These are phyloP conservation scores for Proteles cristata DNA, from an alignment of 2,113 vertebrate genomes.

Conservation along the genomic window DNA sequence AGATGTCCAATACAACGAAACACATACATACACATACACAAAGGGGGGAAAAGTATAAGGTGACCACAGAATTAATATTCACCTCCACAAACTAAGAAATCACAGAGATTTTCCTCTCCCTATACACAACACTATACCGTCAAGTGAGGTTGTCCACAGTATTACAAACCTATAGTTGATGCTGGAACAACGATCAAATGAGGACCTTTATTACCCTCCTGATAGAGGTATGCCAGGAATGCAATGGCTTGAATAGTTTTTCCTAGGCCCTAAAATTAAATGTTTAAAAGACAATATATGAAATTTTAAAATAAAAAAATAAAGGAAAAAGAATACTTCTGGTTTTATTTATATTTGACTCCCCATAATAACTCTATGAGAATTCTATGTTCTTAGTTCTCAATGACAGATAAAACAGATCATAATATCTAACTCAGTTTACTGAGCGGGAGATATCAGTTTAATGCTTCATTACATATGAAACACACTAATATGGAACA, in stretches of 20 bases:
- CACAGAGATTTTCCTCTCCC: background rate
- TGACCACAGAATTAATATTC: background rate
- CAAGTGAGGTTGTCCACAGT: background rate
- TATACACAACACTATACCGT: background rate
- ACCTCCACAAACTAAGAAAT: conserved; percentile 6
- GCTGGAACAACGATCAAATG: conserved; percentile 96
- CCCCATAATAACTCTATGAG: background rate
- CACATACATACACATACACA: background rate
- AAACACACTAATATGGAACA: background rate
- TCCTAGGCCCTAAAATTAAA: conserved; percentile 92
- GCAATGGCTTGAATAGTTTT: conserved; percentile 99
- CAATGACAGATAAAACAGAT: background rate
- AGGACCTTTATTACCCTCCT: conserved; percentile 92
- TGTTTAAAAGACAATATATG: conserved; percentile 68
- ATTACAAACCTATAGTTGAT: conserved; percentile 94
- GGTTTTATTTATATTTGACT: conserved; percentile 32
- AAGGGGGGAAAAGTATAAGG: background rate
- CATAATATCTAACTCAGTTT: background rate
- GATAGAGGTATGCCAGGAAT: conserved; percentile 94
- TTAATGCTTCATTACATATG: no score
- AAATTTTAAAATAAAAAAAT: conserved; percentile 61
- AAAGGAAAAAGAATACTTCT: background rate
- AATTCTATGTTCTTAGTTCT: conserved; percentile 18
- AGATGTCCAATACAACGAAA: background rate
- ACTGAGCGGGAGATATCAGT: background rate